Conservation (phyloP, 2,113 vertebrate species). For the Chrysochloris asiatica region DNA sequence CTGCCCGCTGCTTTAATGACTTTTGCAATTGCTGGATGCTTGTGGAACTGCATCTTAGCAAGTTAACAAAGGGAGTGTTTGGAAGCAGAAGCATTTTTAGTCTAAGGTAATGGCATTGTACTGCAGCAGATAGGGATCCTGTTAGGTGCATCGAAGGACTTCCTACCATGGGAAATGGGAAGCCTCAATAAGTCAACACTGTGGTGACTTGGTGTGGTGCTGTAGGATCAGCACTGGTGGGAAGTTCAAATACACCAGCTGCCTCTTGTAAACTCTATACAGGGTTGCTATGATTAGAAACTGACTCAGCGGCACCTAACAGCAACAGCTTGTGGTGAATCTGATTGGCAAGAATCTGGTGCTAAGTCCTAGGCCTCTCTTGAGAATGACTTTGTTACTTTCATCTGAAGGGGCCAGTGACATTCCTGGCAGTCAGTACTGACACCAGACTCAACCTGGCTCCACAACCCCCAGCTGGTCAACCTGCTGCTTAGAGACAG, state of each 20-base stretch:
- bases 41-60: background rate
- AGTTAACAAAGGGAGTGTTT: background rate
- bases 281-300: no score
- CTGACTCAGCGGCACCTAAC: no score
- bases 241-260: no score
- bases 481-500: background rate
- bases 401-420: background rate
- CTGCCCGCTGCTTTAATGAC: background rate
- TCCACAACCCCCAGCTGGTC: background rate
- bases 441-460: background rate
- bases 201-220: no score
- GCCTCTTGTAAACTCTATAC: no score
- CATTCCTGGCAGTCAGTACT: background rate
- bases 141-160: background rate
- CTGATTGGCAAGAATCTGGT: background rate
- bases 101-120: accelerated
- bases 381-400: background rate
- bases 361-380: background rate
- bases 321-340: background rate
- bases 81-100: background rate
- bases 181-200: no score
- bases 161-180: background rate
- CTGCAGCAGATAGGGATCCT: background rate
- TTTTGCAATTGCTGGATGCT: background rate
- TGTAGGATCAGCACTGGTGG: no score